Percentiles rank a stretch among this genome's conserved stretches.
phyloP scores from a whole-genome alignment of 2,888 invertebrate genomes.

The Epinotia ramella region DNA sequence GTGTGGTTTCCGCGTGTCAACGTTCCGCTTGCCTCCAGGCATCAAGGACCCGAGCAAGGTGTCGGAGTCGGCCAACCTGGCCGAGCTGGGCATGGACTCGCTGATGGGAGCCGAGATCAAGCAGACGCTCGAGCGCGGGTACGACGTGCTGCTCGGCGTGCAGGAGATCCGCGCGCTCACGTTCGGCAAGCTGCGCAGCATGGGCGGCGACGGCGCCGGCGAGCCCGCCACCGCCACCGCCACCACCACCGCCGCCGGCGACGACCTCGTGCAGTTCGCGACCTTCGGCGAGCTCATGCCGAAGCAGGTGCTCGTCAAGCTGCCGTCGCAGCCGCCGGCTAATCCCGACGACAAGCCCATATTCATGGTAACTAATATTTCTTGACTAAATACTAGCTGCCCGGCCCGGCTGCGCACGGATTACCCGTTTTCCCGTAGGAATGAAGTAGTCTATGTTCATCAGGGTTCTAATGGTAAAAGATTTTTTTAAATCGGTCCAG shows the following conservation, averaged over 20 bases:
- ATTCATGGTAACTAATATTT: slow-evolving; percentile 81
- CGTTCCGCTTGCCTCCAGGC: slow-evolving; percentile 72
- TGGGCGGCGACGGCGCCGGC: slow-evolving; percentile 69
- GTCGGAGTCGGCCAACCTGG: slow-evolving; percentile 90
- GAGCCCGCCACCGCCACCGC: slow-evolving; percentile 56
- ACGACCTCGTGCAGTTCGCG: slow-evolving; percentile 79
- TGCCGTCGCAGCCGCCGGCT: slow-evolving; percentile 84
- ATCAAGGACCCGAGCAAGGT: slow-evolving; percentile 94
- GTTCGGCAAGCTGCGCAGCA: slow-evolving; percentile 89
- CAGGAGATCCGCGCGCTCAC: slow-evolving; percentile 96
- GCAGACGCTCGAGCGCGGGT: slow-evolving; percentile 96
- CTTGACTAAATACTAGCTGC: neutral
- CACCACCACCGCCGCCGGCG: slow-evolving; percentile 63
- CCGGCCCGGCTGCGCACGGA: too few species aligned
- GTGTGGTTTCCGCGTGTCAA: neutral
- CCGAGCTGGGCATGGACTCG: slow-evolving; percentile 99
- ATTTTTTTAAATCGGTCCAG: too few species aligned
- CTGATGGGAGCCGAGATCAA: slow-evolving; percentile 99
- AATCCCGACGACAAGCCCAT: slow-evolving; percentile 79
- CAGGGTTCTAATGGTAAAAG: too few species aligned
- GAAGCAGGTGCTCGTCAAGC: slow-evolving; percentile 87
- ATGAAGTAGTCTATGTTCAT: too few species aligned
- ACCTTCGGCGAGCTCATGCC: slow-evolving; percentile 89
- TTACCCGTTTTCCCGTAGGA: too few species aligned
- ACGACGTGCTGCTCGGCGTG: slow-evolving; percentile 95